Base-by-base conservation (phyloP, 2,888 invertebrate genomes). In the Ceratothoa steindachneri region DNA sequence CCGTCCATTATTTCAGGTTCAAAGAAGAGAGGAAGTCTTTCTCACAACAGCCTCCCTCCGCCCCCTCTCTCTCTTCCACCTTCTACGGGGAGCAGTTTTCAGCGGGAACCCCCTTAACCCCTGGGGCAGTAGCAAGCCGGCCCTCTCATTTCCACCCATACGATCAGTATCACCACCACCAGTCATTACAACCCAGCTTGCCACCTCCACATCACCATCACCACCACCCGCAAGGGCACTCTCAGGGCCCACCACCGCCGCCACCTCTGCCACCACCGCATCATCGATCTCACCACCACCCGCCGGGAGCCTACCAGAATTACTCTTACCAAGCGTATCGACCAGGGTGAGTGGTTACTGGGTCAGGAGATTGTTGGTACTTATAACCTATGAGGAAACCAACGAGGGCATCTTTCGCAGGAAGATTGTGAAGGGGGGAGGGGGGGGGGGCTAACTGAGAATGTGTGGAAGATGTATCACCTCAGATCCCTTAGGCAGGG, bases 241-340 rank as follows among this genome's bases (percentile, higher is more conserved):
- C 73, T 4, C 73, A 72, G 73, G 31, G 52, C 15, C 30, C 69
- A 12, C 24, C 22, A 28, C 74, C 55, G 19, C 71, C 28, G 1
- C 53, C 24, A 7, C 41, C 15, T 24, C 55, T 64, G 27, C 28
- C 53, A 9, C 55, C 22, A n/a, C 51, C 29, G n/a, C 73, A 55
- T 28, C 52, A 68, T 51, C n/a, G 19, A n/a, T 29, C 28, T n/a
- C n/a, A 41, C 24, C 51, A 30, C 24, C 68, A 51, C 7, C 68
- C n/a, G 41, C 51, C n/a, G 19, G 7, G n/a, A 9, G 27, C 51
- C 30, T 66, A 66, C 29, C 66, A 60, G n/a, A 15, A 24, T 31
- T 30, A 29, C 64, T 31, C 71, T 9, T 66, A 71, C 51, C 65
- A 66, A 15, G 71, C 41, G 22, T 66, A 71, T 64, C 15, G 52